These are phyloP conservation scores for Agrochola lychnidis DNA, from an alignment of 2,888 invertebrate genomes.

Conservation along the genomic window DNA sequence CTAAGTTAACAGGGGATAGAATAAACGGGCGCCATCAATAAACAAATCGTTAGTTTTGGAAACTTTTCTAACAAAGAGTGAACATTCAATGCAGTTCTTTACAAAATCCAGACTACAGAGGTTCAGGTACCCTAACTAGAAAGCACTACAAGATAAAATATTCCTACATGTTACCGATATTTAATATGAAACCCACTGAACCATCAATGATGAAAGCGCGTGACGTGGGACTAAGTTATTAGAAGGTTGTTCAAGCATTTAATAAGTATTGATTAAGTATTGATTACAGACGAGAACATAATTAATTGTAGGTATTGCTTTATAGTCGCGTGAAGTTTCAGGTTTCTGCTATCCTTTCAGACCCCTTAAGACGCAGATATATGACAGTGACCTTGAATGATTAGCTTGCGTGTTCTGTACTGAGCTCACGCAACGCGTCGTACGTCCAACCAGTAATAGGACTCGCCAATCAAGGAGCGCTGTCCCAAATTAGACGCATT, in stretches of 20 bases:
- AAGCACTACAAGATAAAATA: background rate
- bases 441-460: too few relatives aligned
- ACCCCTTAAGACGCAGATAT: too few relatives aligned
- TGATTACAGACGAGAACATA: constrained; percentile 8
- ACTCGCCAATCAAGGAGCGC: too few relatives aligned
- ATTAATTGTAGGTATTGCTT: background rate
- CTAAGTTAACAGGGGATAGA: too few relatives aligned
- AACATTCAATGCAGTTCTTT: background rate
- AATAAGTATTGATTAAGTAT: constrained; percentile 13
- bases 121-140: background rate
- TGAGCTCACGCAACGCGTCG: too few relatives aligned
- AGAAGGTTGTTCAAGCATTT: constrained; percentile 8
- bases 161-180: background rate
- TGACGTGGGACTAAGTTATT: background rate
- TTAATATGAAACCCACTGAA: background rate
- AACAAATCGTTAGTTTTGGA: background rate
- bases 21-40: background rate
- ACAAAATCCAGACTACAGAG: background rate
- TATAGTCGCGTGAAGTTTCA: background rate
- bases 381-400: too few relatives aligned
- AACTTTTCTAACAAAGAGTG: background rate
- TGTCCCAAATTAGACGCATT: too few relatives aligned
- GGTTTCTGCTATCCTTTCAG: background rate
- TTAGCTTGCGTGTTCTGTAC: too few relatives aligned
- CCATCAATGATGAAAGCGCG: background rate